Evolutionary conservation across 2,113 vertebrate genomes (phyloP).

Genomic region (Electrona antarctica): DNA sequence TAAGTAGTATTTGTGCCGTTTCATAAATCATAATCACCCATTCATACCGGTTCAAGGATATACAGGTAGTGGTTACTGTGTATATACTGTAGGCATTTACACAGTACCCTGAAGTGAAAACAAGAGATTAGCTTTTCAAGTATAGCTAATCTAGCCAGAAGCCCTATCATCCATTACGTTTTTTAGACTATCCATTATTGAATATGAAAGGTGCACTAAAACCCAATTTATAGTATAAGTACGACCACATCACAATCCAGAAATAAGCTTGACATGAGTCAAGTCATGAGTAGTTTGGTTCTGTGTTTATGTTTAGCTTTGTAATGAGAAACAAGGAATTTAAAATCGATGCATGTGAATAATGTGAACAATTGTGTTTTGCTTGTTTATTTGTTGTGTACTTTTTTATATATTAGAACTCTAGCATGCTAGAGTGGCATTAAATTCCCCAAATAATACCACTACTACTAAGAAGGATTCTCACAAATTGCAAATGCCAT

Average conservation of each 20-base stretch:
- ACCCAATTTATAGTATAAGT: too few relatives aligned
- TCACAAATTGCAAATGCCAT: too few relatives aligned
- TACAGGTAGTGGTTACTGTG: not conserved
- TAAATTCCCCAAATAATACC: slow-evolving; percentile 20
- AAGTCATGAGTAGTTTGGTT: too few relatives aligned
- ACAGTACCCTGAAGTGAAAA: slow-evolving; percentile 5
- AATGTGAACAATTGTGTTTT: not conserved
- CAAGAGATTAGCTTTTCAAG: slow-evolving; percentile 19
- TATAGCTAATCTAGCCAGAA: not conserved
- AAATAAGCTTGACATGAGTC: too few relatives aligned
- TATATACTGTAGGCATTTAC: not conserved
- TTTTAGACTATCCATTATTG: slow-evolving; percentile 29
- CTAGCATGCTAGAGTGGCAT: slow-evolving; percentile 4
- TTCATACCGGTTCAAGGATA: not conserved
- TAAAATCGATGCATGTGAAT: not conserved
- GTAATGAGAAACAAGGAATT: not conserved
- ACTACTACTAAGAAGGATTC: too few relatives aligned
- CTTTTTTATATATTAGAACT: not conserved
- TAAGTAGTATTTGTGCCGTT: not conserved
- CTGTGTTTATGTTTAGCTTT: not conserved
- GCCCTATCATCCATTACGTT: slow-evolving; percentile 53
- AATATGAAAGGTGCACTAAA: not conserved
- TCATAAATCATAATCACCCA: not conserved
- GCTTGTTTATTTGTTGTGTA: not conserved
- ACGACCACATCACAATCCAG: too few relatives aligned